Evolutionary conservation across 1,140 invertebrate species (phyloP).

Genomic region (Hydropsyche tenuis): DNA sequence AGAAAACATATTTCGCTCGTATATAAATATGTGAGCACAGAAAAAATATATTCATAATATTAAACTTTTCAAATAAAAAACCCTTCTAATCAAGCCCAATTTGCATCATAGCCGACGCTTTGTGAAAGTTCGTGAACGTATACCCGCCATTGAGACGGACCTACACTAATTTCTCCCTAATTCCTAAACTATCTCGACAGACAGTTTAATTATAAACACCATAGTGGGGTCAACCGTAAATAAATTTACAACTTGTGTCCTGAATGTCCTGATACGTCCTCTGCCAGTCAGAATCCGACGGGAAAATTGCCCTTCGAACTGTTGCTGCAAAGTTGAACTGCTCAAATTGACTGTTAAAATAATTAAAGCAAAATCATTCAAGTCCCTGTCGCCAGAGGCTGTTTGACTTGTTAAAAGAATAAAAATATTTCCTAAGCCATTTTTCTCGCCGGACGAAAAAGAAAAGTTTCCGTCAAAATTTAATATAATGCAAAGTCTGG

Average conservation of each 20-base stretch:
- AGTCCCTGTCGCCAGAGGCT: neutral
- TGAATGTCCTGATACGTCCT: slow-evolving; percentile 14
- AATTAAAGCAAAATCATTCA: slow-evolving; percentile 13
- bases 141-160: too few species aligned
- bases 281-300: neutral
- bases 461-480: too few species aligned
- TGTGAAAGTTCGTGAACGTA: too few species aligned
- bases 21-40: neutral
- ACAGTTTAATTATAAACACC: slow-evolving; percentile 20
- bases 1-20: neutral
- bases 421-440: neutral
- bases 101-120: too few species aligned
- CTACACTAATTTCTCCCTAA: slow-evolving; percentile 19
- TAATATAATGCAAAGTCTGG: too few species aligned
- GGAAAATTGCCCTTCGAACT: slow-evolving; percentile 20
- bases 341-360: slow-evolving; percentile 22
- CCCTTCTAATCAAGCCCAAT: too few species aligned
- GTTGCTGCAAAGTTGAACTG: neutral
- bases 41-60: neutral
- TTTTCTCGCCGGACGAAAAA: neutral
- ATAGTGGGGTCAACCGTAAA: slow-evolving; percentile 5
- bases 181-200: slow-evolving; percentile 8
- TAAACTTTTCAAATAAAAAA: too few species aligned
- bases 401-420: slow-evolving; percentile 12
- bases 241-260: slow-evolving; percentile 21